phyloP scores from a whole-genome alignment of 2,888 invertebrate species.

The Cerceris ruficornis region DNA sequence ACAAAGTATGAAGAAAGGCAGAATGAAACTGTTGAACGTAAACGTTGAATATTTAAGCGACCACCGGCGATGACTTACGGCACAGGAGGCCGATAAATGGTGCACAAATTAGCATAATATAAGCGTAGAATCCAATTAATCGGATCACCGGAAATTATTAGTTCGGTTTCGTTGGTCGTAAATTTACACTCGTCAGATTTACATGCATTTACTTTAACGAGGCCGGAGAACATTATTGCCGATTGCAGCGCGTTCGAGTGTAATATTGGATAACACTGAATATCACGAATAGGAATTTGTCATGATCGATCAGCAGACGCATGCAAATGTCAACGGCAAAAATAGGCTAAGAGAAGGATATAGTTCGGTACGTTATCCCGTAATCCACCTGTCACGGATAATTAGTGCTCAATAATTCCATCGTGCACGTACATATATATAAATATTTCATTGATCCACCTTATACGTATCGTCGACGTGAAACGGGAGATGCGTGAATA shows the following conservation, averaged over 20 bases:
- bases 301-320: not conserved
- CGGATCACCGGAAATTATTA: not conserved
- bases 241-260: not conserved
- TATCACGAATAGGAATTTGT: not conserved
- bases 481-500: not conserved
- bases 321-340: conserved; percentile 49
- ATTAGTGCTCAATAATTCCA: not conserved
- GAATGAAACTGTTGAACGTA: too few relatives aligned
- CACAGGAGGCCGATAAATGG: too few relatives aligned
- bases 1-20: too few relatives aligned
- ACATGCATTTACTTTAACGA: not conserved
- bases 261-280: conserved; percentile 1
- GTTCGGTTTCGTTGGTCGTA: not conserved
- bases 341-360: conserved; percentile 32
- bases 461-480: not conserved
- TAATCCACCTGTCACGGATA: not conserved
- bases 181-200: not conserved
- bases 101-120: too few relatives aligned
- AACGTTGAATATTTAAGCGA: too few relatives aligned
- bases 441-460: not conserved
- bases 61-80: too few relatives aligned
- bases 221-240: not conserved
- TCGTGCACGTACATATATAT: not conserved
- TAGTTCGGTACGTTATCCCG: conserved; percentile 10
- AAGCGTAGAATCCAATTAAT: too few relatives aligned